These are phyloP conservation scores for Pseudoips prasinana DNA, from an alignment of 2,888 invertebrate species.

Conservation along the genomic window DNA sequence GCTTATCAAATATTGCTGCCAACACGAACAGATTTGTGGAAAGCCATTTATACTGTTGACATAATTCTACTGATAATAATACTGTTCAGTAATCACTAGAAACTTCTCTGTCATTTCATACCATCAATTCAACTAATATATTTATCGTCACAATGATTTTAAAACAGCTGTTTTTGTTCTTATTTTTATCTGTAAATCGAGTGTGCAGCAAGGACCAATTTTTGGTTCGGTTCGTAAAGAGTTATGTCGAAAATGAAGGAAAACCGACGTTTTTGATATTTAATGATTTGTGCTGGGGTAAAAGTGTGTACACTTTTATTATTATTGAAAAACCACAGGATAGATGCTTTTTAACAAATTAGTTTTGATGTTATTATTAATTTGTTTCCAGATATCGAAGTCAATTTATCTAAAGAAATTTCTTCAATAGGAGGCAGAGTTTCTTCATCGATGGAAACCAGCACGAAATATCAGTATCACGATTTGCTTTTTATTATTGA, in stretches of 20 bases:
- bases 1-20: slow-evolving; percentile 13
- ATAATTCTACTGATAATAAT: no score
- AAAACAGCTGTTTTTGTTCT: neutral
- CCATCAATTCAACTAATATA: no score
- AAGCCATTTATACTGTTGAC: slow-evolving; percentile 15
- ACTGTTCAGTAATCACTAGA: no score
- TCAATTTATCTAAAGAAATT: slow-evolving; percentile 39
- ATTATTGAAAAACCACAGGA: no score
- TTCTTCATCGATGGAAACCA: slow-evolving; percentile 24
- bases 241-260: slow-evolving; percentile 50
- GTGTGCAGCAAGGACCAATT: slow-evolving; percentile 27
- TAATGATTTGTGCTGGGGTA: slow-evolving; percentile 47
- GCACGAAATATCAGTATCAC: slow-evolving; percentile 39
- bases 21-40: neutral
- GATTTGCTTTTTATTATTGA: slow-evolving; percentile 49
- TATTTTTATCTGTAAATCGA: slow-evolving; percentile 11
- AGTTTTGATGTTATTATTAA: neutral
- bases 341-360: neutral
- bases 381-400: slow-evolving; percentile 33
- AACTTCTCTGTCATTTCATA: no score
- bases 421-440: slow-evolving; percentile 37
- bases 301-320: slow-evolving; percentile 53
- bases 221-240: slow-evolving; percentile 42
- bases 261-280: slow-evolving; percentile 48
- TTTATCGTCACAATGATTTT: slow-evolving; percentile 1